These are phyloP conservation scores for Pegoplata infirma DNA, from an alignment of 2,888 invertebrate species.

Conservation along the genomic window DNA sequence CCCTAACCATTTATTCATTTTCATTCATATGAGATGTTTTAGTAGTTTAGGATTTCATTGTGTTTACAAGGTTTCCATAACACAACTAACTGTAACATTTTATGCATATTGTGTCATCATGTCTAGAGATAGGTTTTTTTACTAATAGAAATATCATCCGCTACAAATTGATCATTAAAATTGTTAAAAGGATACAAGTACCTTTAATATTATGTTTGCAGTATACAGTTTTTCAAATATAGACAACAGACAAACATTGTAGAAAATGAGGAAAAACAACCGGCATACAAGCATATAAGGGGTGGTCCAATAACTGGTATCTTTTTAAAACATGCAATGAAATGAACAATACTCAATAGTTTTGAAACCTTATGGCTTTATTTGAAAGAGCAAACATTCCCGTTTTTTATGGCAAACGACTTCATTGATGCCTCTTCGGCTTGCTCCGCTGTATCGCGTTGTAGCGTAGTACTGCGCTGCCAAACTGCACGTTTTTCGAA, in stretches of 20 bases:
- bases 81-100: not conserved
- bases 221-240: not conserved
- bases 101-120: slow-evolving; percentile 36
- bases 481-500: too few relatives aligned
- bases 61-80: not conserved
- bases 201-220: slow-evolving; percentile 11
- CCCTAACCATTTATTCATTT: not conserved
- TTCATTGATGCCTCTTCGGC: too few relatives aligned
- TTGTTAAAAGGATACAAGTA: slow-evolving; percentile 64
- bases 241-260: not conserved
- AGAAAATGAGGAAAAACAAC: not conserved
- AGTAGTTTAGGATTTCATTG: not conserved
- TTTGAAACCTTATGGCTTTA: too few relatives aligned
- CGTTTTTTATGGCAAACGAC: too few relatives aligned
- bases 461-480: too few relatives aligned
- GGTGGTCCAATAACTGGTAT: too few relatives aligned
- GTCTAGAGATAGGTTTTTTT: slow-evolving; percentile 30
- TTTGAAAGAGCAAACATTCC: too few relatives aligned
- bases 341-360: too few relatives aligned
- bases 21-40: not conserved
- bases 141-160: slow-evolving; percentile 65
- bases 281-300: not conserved
- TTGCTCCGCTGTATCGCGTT: too few relatives aligned
- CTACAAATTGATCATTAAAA: slow-evolving; percentile 66
- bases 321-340: too few relatives aligned